Evolutionary conservation across 1,140 invertebrate species (phyloP), one percentile per base, ranked within the genome.

Genomic region (Drosophila pruinosa): DNA sequence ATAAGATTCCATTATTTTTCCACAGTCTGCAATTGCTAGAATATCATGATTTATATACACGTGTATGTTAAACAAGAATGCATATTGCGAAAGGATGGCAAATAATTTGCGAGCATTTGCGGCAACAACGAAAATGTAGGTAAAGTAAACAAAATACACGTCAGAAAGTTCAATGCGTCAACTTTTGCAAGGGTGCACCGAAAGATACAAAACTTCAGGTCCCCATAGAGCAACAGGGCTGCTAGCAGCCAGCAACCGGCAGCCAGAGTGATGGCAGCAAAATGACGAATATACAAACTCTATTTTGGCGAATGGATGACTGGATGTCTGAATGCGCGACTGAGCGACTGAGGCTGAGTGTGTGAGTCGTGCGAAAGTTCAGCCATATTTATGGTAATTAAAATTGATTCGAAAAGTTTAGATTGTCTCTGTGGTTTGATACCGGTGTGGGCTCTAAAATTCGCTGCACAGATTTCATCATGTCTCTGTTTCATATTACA

Each of bases 401-500:
- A 89, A 89, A 89, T 89, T 89, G 85, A 89, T 89, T 89, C 71
- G 86, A 89, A 89, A 89, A 89, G 85, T 89, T 89, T 89, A 81
- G 86, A 81, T 81, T 82, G 82, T 88, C 83, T 88, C 56, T 88
- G 67, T 57, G 82, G 68, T 57, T 73, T 73, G 68, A 53, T 53
- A 54, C 59, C 67, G 59, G 67, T 52, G 54, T 41, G 70, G 64
- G 47, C 38, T 68, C 65, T 62, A 78, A 69, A 62, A 69, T 43
- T 62, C 57, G 34, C 41, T 48, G 28, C 72, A 83, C 75, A 85
- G 67, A 63, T 56, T 54, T 54, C 50, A 53, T 69, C 59, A 70
- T 63, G 65, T 69, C 52, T 24, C 47, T 62, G 24, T 21, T n/a
- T n/a, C 19, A 74, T 85, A 75, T 79, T 75, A 64, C 80, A 59